Evolutionary conservation across 2,113 vertebrate genomes (phyloP).

Genomic region (Peromyscus polionotus): DNA sequence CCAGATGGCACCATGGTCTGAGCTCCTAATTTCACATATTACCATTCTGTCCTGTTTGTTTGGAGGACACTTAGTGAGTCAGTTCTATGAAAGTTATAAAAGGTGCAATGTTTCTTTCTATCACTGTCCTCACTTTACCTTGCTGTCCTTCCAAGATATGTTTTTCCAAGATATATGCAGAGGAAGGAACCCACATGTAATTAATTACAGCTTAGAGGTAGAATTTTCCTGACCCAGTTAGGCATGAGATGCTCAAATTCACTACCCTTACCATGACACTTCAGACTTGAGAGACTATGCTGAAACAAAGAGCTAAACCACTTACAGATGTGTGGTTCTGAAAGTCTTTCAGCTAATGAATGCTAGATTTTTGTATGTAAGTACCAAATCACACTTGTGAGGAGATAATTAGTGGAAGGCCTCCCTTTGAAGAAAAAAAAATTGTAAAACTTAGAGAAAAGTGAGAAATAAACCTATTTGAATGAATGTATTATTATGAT

Average conservation of each 20-base stretch:
- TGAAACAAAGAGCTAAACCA: background rate
- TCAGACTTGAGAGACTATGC: background rate
- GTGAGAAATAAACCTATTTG: background rate
- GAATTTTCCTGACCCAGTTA: background rate
- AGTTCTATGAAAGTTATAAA: background rate
- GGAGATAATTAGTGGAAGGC: background rate
- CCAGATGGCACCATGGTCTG: background rate
- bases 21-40: background rate
- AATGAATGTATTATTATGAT: background rate
- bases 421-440: background rate
- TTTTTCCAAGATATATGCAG: background rate
- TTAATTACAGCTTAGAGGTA: background rate
- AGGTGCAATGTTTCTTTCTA: background rate
- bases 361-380: background rate
- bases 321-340: background rate
- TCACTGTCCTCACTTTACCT: rapidly evolving
- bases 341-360: background rate
- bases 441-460: background rate
- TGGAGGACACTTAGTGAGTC: background rate
- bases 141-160: no score
- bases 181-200: background rate
- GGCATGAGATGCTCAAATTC: background rate
- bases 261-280: background rate
- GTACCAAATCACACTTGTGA: background rate
- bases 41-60: background rate